These are phyloP conservation scores for Papilio gigon DNA, from an alignment of 2,888 invertebrate genomes.

Conservation along the genomic window DNA sequence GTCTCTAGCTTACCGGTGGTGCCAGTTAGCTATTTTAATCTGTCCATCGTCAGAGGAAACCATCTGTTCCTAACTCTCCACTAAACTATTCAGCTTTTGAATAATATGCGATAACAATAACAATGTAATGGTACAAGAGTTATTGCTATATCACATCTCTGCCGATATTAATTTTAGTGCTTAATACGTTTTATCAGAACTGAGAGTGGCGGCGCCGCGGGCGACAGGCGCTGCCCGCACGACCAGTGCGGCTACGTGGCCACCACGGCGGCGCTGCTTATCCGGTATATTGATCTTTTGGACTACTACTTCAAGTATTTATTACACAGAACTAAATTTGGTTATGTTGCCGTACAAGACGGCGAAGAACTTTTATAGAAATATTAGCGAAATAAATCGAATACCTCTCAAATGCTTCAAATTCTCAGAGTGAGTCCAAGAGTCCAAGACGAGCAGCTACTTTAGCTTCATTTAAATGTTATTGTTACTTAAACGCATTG, in stretches of 20 bases:
- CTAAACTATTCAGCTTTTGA: neutral
- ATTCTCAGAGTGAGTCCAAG: neutral
- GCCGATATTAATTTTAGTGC: too few species aligned
- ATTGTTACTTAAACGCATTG: too few species aligned
- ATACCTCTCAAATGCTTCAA: neutral
- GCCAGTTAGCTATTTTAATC: slow-evolving; percentile 34
- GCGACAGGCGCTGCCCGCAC: slow-evolving; percentile 58
- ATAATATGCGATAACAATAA: too few species aligned
- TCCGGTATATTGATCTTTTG: slow-evolving; percentile 55
- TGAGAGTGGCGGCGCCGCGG: slow-evolving; percentile 37
- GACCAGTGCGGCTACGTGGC: slow-evolving; percentile 64
- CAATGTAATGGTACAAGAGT: too few species aligned
- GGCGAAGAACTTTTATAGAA: too few species aligned
- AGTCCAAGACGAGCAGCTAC: too few species aligned
- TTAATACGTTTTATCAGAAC: neutral
- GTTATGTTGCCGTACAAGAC: neutral
- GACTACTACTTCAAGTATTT: neutral
- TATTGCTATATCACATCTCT: too few species aligned
- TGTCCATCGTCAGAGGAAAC: slow-evolving; percentile 19
- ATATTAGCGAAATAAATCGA: too few species aligned
- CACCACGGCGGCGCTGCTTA: slow-evolving; percentile 58
- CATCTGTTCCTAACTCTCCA: slow-evolving; percentile 16
- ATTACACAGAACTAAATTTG: neutral
- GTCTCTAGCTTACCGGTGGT: slow-evolving; percentile 38
- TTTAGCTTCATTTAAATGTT: too few species aligned